Evolutionary conservation across 1,140 invertebrate genomes (phyloP).

Genomic region (Lepidurus arcticus): DNA sequence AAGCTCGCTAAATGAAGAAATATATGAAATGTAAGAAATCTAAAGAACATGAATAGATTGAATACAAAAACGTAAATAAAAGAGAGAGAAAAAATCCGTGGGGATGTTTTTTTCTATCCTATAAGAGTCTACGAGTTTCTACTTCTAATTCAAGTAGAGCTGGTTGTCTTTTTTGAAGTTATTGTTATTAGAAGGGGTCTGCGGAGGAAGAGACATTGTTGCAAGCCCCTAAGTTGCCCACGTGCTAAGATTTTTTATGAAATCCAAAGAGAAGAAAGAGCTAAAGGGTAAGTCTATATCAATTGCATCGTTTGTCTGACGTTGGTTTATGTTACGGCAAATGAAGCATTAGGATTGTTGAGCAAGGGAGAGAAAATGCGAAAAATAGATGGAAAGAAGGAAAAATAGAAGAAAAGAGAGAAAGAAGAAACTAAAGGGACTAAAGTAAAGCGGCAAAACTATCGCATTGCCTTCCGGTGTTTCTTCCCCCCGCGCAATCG

Average conservation of each 20-base stretch:
- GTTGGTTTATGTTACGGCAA: slow-evolving; percentile 14
- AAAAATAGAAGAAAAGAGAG: not conserved
- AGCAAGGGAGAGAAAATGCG: slow-evolving; percentile 36
- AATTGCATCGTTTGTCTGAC: slow-evolving; percentile 22
- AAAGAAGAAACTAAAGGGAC: not conserved
- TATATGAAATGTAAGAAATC: not conserved
- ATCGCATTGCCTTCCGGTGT: not conserved
- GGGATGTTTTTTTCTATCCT: no score
- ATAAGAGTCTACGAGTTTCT: no score
- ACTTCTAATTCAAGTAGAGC: no score
- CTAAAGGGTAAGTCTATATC: not conserved
- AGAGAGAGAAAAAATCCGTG: no score
- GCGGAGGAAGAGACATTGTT: no score
- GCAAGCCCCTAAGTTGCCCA: no score
- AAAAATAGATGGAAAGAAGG: slow-evolving; percentile 29
- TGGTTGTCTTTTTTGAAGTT: no score
- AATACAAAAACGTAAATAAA: not conserved
- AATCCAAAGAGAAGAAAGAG: not conserved
- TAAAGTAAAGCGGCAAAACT: not conserved
- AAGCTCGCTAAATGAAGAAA: not conserved
- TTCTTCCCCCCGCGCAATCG: not conserved
- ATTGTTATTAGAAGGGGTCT: no score
- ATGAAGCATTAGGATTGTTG: not conserved
- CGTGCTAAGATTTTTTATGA: slow-evolving; percentile 4
- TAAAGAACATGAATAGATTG: not conserved